Evolutionary conservation across 2,113 vertebrate genomes (phyloP).

Genomic region (Piprites chloris): DNA sequence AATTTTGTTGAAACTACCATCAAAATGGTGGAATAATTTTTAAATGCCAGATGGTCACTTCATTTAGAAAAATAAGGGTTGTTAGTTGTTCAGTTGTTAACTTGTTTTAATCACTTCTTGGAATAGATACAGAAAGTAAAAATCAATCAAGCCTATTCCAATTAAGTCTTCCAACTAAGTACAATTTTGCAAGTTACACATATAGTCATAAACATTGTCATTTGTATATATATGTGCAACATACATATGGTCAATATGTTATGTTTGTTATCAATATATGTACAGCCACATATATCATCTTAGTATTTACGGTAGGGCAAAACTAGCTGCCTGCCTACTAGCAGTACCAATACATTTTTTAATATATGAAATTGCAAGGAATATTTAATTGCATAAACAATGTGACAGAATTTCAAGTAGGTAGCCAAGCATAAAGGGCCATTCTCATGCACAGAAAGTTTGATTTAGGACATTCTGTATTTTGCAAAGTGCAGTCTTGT

Average conservation of each 20-base stretch:
- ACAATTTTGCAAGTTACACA: not conserved
- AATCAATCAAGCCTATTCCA: not conserved
- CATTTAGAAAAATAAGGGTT: not conserved
- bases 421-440: not conserved
- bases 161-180: not conserved
- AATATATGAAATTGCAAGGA: not conserved
- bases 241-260: not conserved
- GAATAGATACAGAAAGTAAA: not conserved
- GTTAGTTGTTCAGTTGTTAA: not conserved
- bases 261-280: rapidly evolving
- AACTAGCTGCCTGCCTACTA: not conserved
- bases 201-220: not conserved
- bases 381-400: not conserved
- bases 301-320: not conserved
- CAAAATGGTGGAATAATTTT: not conserved
- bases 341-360: not conserved
- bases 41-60: not conserved
- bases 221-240: not conserved
- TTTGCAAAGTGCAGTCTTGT: not conserved
- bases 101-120: not conserved
- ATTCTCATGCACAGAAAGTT: not conserved
- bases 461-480: not conserved
- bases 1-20: not conserved
- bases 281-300: rapidly evolving
- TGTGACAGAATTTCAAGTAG: not conserved